Base-by-base conservation (phyloP, 2,113 vertebrate genomes). In the Sphaerodactylus townsendi region DNA sequence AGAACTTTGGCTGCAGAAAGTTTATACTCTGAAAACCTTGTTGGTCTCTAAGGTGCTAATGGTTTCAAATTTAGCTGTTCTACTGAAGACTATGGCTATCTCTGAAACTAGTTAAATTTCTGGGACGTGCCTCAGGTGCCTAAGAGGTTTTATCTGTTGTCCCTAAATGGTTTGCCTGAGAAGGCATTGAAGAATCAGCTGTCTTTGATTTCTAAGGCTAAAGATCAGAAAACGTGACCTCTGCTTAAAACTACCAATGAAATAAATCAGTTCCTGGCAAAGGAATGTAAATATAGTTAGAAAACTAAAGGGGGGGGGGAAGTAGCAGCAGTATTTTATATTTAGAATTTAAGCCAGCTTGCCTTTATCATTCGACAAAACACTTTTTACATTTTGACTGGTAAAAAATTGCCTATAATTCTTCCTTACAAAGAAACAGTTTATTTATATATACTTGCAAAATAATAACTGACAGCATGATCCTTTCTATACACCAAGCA, bases 281-380 rank as follows among this genome's bases (percentile, higher is more conserved):
- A 84, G 48, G 48, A 90, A 92, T 59, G 66, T 79, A 86, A 77
- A 88, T 74, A 89, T 88, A 30, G 10, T 88, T 81, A 62, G 44
- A 69, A 39, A 89, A 78, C 87, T 50, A 28, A 84, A 88, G 90
- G 87, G 74, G 83, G 87, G 11, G 85, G 65, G 35, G 30, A 74
- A 81, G 77, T 44, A 85, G 56, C 70, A 81, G 30, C n/a, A 37
- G 48, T 65, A 39, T 53, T 25, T 77, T 72, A 14, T 53, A 85
- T 85, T 35, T 84, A 73, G 41, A 80, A 2, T 59, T 70, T 56
- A 91, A 91, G 90, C 33, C 13, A 87, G 33, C 65, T 75, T 77
- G 82, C 77, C 44, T 88, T 74, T 66, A 75, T n/a, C 39, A 59
- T 59, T 23, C 17, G 80, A 82, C 44, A 78, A 83, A 84, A 1